phyloP scores from a whole-genome alignment of 1,140 invertebrate species.

The Drosophila novamexicana region DNA sequence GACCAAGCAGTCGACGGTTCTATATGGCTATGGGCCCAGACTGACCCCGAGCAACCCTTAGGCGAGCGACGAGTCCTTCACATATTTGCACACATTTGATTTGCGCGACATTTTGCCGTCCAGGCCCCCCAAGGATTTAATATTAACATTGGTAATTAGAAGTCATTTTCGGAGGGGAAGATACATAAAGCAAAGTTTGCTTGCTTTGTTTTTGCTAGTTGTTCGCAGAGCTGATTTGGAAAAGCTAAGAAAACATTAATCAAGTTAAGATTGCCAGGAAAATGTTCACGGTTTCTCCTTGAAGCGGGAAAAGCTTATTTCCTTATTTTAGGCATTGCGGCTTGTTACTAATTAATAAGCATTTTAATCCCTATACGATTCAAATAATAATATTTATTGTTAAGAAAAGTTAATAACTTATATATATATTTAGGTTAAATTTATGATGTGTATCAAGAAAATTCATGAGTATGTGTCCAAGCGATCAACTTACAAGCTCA shows the following conservation, averaged over 20 bases:
- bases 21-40: slow-evolving; percentile 3
- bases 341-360: neutral
- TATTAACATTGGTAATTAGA: slow-evolving; percentile 78
- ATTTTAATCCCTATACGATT: neutral
- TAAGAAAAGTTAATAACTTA: too few species aligned
- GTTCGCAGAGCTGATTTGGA: slow-evolving; percentile 19
- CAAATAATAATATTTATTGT: too few species aligned
- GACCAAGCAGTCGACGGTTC: slow-evolving; percentile 31
- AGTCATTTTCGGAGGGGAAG: slow-evolving; percentile 14
- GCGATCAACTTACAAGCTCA: too few species aligned
- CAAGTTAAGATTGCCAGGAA: slow-evolving; percentile 21
- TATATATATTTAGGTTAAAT: too few species aligned
- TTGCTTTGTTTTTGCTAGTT: slow-evolving; percentile 13
- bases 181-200: slow-evolving; percentile 26
- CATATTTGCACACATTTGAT: slow-evolving; percentile 60
- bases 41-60: slow-evolving; percentile 43
- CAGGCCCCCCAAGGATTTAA: slow-evolving; percentile 59
- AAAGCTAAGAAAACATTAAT: slow-evolving; percentile 39
- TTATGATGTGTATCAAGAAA: too few species aligned
- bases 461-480: too few species aligned
- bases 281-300: neutral
- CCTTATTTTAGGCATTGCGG: neutral
- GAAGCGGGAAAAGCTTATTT: neutral
- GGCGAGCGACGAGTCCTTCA: slow-evolving; percentile 31
- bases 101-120: slow-evolving; percentile 37